Base-by-base conservation (phyloP, 2,888 invertebrate species). In the Hydropsyche betteni region DNA sequence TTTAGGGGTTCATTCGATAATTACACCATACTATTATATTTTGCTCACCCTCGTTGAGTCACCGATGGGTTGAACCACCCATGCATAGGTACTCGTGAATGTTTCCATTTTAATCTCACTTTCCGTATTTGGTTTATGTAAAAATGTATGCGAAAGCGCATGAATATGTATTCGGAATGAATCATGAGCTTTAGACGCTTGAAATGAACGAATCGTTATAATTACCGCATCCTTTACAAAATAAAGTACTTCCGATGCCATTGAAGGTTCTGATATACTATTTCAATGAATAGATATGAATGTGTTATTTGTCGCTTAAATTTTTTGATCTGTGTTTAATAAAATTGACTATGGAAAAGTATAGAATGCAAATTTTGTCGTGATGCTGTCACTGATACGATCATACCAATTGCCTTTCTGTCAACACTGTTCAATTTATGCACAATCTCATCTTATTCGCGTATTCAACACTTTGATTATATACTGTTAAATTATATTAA, bases 141-240 rank as follows among this genome's bases (percentile, higher is more conserved):
- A 53, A 53, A 53, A 6, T 58, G 58, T 16, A 58, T 58, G 58
- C 58, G 58, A 58, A 58, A 58, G 58, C 16, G 24, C 58, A 58
- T 58, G 14, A 16, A 16, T 58, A 24, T 6, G 10, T 10, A 10
- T 44, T 10, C 44, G 10, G 10, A 8, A 44, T 44, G 44, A 44
- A 44, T 44, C 44, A 44, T 44, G 44, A 8, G 44, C 44, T 44
- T 44, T 4, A 10, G 24, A 24, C 24, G 24, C 2, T 24, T 24
- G 24, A 24, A 24, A 24, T 24, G 24, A 24, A 24, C 24, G 24
- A 24, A 24, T 24, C 24, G 24, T 1, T 24, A 24, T 24, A 24
- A 24, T 24, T 24, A 24, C 24, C 24, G 2, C 24, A 24, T 24
- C 24, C 24, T 24, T 24, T 24, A 24, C 24, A 24, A 24, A 24